Evolutionary conservation across 2,888 invertebrate species (phyloP).

Genomic region (Tipula unca): DNA sequence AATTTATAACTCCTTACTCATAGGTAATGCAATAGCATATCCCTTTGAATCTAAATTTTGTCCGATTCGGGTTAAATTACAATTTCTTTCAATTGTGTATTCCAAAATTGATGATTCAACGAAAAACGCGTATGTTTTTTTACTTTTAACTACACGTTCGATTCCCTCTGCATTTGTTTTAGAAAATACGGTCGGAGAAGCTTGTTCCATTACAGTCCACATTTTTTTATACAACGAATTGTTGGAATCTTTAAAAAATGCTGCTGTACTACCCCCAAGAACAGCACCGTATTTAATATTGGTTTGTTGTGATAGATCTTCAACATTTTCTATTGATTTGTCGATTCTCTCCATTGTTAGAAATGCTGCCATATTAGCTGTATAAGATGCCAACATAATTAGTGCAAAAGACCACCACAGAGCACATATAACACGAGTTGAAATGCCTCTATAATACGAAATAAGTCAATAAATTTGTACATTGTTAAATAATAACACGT

Average conservation of each 20-base stretch:
- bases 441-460: constrained; percentile 40
- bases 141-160: constrained; percentile 70
- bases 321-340: constrained; percentile 79
- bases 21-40: constrained; percentile 88
- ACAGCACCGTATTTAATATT: constrained; percentile 94
- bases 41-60: constrained; percentile 81
- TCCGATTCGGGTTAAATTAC: constrained; percentile 76
- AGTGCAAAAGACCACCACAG: constrained; percentile 93
- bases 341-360: constrained; percentile 84
- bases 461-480: background rate
- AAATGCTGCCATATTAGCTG: constrained; percentile 90
- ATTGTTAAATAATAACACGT: constrained; percentile 23
- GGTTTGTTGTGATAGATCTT: constrained; percentile 88
- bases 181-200: constrained; percentile 74
- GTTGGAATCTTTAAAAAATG: constrained; percentile 88
- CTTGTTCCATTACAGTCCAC: constrained; percentile 86
- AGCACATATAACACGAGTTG: constrained; percentile 78
- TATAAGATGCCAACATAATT: constrained; percentile 87
- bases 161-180: constrained; percentile 78
- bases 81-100: constrained; percentile 78
- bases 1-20: constrained; percentile 54
- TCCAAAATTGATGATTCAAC: constrained; percentile 96
- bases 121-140: constrained; percentile 81
- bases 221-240: constrained; percentile 83
- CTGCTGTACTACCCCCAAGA: constrained; percentile 77